Conservation (phyloP, 2,113 vertebrate genomes). For the Podiceps cristatus region DNA sequence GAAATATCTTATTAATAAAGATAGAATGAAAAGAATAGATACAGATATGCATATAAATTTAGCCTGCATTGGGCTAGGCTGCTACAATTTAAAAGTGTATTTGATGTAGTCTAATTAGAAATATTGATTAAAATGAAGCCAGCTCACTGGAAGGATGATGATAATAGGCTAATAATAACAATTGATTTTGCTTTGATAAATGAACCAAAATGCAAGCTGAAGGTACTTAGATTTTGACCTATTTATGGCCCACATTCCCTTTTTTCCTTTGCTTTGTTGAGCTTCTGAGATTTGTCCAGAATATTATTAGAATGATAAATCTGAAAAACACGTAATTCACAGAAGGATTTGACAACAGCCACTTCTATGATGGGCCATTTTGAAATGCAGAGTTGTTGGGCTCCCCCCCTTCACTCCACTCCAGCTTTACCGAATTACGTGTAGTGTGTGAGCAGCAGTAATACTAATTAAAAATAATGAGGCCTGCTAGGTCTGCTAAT, state of each 20-base stretch:
- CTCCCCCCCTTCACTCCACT: background rate
- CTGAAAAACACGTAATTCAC: background rate
- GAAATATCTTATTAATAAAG: background rate
- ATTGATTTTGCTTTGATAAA: constrained; percentile 63
- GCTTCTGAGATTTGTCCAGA: background rate
- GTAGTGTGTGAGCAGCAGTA: constrained; percentile 61
- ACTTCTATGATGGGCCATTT: background rate
- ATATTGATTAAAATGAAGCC: constrained; percentile 64
- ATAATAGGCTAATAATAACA: constrained; percentile 69
- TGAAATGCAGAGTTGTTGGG: background rate
- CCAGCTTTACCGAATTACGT: constrained; percentile 50
- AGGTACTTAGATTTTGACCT: constrained; percentile 34
- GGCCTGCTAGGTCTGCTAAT: constrained; percentile 71
- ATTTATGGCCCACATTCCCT: background rate
- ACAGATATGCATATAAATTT: background rate
- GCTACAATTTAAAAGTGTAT: constrained; percentile 20
- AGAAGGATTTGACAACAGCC: background rate
- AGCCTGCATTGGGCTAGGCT: background rate
- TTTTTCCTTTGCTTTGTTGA: background rate
- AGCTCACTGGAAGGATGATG: constrained; percentile 45
- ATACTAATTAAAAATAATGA: constrained; percentile 74
- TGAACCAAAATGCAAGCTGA: background rate
- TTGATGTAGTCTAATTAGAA: constrained; percentile 68
- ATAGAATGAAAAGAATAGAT: background rate
- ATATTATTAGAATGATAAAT: background rate